Evolutionary conservation across 2,797 vertebrate species (phyloP).

Genomic region (Tapera naevia): DNA sequence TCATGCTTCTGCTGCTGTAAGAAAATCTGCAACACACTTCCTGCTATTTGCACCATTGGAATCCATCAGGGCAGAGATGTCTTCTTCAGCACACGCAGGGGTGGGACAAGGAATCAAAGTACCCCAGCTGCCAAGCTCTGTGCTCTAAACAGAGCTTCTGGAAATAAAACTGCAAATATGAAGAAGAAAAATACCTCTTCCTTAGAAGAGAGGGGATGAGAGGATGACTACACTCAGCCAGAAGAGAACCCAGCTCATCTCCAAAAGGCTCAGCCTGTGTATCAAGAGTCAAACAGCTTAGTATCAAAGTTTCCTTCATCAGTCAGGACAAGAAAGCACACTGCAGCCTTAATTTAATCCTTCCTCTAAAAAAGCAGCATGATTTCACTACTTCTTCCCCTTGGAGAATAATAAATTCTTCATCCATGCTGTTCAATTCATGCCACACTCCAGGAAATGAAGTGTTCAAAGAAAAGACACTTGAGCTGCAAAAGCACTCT

Average conservation of each 20-base stretch:
- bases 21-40: neutral
- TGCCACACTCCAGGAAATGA: slow-evolving; percentile 63
- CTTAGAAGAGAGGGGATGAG: neutral
- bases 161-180: neutral
- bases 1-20: neutral
- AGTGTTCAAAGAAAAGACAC: slow-evolving; percentile 62
- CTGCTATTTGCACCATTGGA: neutral
- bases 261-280: slow-evolving; percentile 1
- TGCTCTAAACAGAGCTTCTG: neutral
- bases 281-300: slow-evolving; percentile 4
- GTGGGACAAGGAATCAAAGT: neutral
- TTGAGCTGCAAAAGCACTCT: slow-evolving; percentile 61
- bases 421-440: slow-evolving; percentile 68
- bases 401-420: slow-evolving; percentile 65
- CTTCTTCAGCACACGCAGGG: neutral
- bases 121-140: neutral
- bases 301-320: slow-evolving; percentile 45
- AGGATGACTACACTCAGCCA: neutral
- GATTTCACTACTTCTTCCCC: slow-evolving; percentile 60
- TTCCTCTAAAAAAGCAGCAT: slow-evolving; percentile 57
- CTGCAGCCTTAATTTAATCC: slow-evolving; percentile 52
- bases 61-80: neutral
- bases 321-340: slow-evolving; percentile 48
- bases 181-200: neutral
- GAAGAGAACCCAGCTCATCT: neutral